These are phyloP conservation scores for Torymus tubicola DNA, from an alignment of 2,888 invertebrate species.

Conservation along the genomic window DNA sequence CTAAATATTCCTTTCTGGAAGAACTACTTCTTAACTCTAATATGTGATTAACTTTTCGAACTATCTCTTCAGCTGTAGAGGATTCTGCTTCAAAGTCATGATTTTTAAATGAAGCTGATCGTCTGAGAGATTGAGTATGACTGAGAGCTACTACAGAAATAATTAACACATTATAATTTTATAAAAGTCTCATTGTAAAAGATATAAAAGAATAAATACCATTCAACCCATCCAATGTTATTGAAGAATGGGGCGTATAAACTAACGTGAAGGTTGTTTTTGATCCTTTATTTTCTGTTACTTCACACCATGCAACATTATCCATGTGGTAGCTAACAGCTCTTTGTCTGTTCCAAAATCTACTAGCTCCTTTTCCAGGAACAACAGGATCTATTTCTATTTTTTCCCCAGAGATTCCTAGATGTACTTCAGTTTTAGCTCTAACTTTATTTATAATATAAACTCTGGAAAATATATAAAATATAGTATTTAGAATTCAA, in stretches of 20 bases:
- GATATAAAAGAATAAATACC: conserved; percentile 54
- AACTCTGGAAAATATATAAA: conserved; percentile 80
- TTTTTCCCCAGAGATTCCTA: conserved; percentile 93
- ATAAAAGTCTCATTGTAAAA: background rate
- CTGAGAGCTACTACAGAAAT: conserved; percentile 66
- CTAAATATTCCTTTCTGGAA: conserved; percentile 89
- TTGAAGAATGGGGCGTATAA: conserved; percentile 78
- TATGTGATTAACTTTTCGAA: conserved; percentile 91
- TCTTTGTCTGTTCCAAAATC: conserved; percentile 82
- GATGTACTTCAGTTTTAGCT: conserved; percentile 89
- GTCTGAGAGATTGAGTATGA: conserved; percentile 71
- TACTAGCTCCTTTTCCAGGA: conserved; percentile 72
- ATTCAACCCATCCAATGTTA: conserved; percentile 64
- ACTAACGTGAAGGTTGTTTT: conserved; percentile 87
- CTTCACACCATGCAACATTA: conserved; percentile 90
- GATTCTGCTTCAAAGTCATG: conserved; percentile 93
- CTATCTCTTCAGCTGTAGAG: conserved; percentile 87
- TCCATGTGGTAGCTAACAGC: conserved; percentile 92
- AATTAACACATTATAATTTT: background rate
- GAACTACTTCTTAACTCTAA: conserved; percentile 88
- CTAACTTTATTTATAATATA: conserved; percentile 88
- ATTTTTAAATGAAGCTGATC: conserved; percentile 85
- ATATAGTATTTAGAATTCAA: background rate
- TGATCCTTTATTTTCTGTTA: conserved; percentile 85
- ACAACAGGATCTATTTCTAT: conserved; percentile 91